Conservation (phyloP, 1,140 invertebrate species). For the Ceratosolen fusciceps region DNA sequence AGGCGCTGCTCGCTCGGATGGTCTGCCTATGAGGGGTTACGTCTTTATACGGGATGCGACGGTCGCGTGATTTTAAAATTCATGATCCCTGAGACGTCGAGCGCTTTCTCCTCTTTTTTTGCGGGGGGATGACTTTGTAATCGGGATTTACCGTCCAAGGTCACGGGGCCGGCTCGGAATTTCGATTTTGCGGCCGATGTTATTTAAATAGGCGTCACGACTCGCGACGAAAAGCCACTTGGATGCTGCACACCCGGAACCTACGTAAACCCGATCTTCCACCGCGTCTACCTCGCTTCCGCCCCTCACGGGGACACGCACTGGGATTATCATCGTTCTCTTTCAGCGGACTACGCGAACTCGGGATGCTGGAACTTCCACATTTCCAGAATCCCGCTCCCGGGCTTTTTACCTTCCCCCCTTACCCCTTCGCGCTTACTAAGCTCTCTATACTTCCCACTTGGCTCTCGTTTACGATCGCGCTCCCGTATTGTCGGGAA, state of each 20-base stretch:
- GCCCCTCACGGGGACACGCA: too few relatives aligned
- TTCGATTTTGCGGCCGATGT: background rate
- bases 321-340: too few relatives aligned
- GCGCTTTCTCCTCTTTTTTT: background rate
- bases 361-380: too few relatives aligned
- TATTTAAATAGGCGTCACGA: background rate
- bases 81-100: slow-evolving; percentile 4
- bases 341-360: too few relatives aligned
- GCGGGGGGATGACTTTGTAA: background rate
- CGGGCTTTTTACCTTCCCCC: background rate
- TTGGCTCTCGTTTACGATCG: background rate
- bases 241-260: too few relatives aligned
- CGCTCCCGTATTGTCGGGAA: background rate
- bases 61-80: slow-evolving; percentile 37
- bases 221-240: background rate
- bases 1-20: too few relatives aligned
- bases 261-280: too few relatives aligned
- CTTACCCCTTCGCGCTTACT: background rate
- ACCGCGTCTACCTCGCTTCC: too few relatives aligned
- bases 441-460: background rate
- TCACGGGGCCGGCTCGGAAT: background rate
- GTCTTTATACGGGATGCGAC: background rate
- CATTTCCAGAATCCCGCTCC: background rate
- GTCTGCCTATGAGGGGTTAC: too few relatives aligned
- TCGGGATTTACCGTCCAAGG: background rate